phyloP scores from a whole-genome alignment of 2,888 invertebrate species.

The Pardosa pseudoannulata region DNA sequence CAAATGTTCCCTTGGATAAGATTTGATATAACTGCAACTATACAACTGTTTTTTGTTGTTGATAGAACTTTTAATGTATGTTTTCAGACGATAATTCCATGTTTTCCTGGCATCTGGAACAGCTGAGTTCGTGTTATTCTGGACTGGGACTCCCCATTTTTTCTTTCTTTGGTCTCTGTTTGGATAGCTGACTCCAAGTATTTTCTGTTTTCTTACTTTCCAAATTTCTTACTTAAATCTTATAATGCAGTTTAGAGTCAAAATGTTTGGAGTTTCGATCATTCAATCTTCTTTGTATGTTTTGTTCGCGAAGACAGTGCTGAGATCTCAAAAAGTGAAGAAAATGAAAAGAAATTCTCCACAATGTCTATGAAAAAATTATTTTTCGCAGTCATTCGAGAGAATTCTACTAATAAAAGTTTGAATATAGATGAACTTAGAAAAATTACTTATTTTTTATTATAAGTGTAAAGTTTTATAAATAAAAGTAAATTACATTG shows the following conservation, averaged over 20 bases:
- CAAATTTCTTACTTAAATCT: conserved; percentile 17
- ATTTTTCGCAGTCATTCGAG: too few relatives aligned
- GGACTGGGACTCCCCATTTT: background rate
- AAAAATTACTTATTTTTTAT: too few relatives aligned
- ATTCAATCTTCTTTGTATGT: background rate
- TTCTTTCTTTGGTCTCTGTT: background rate
- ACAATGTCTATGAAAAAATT: too few relatives aligned
- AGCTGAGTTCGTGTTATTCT: conserved; percentile 14
- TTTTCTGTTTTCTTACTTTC: background rate
- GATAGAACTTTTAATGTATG: conserved; percentile 10
- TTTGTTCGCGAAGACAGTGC: background rate
- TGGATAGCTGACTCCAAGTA: conserved; percentile 19
- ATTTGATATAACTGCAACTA: background rate
- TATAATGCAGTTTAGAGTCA: conserved; percentile 14
- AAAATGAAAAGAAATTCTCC: background rate
- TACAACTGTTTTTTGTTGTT: background rate
- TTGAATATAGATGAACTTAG: too few relatives aligned
- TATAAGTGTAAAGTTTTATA: too few relatives aligned
- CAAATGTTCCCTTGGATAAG: too few relatives aligned
- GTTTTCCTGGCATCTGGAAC: conserved; percentile 6
- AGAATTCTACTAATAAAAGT: too few relatives aligned
- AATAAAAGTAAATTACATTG: too few relatives aligned
- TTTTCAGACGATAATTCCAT: background rate
- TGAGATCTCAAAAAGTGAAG: background rate
- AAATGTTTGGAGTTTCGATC: conserved; percentile 11